These are phyloP conservation scores for Clamator glandarius DNA, from an alignment of 2,797 vertebrate genomes.

Conservation along the genomic window DNA sequence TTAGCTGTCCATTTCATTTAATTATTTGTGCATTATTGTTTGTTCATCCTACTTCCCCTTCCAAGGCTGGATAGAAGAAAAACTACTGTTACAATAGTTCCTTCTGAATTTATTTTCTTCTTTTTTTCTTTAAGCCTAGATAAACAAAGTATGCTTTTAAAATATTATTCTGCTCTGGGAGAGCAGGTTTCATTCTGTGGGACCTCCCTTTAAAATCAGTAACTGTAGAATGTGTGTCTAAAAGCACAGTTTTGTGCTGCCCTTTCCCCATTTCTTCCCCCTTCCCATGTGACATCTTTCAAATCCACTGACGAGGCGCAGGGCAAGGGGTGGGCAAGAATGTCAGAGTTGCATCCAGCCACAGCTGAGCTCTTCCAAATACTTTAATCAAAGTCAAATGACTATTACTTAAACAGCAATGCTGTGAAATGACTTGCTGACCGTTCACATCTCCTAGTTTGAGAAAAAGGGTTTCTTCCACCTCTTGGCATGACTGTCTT, in stretches of 20 bases:
- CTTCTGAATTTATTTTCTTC: neutral
- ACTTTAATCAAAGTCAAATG: slow-evolving; percentile 3
- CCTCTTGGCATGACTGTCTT: neutral
- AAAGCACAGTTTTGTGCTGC: neutral
- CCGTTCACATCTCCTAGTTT: neutral
- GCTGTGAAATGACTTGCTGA: neutral
- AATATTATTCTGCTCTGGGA: neutral
- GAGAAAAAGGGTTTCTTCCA: neutral
- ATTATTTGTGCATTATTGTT: neutral
- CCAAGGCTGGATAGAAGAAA: neutral
- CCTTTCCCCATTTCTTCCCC: neutral
- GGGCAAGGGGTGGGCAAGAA: neutral
- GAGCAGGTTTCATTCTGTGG: neutral
- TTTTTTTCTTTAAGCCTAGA: neutral
- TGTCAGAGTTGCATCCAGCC: neutral
- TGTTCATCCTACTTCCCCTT: neutral
- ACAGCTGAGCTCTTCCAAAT: neutral
- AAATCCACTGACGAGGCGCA: neutral
- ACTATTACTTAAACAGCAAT: neutral
- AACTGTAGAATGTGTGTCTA: neutral
- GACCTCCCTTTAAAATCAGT: neutral
- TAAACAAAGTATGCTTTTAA: neutral
- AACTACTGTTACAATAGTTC: neutral
- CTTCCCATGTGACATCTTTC: neutral
- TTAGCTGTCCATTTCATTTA: neutral